phyloP scores from a whole-genome alignment of 35 echinoderm and acorn worm genomes.

The Ophioderma brevispina region DNA sequence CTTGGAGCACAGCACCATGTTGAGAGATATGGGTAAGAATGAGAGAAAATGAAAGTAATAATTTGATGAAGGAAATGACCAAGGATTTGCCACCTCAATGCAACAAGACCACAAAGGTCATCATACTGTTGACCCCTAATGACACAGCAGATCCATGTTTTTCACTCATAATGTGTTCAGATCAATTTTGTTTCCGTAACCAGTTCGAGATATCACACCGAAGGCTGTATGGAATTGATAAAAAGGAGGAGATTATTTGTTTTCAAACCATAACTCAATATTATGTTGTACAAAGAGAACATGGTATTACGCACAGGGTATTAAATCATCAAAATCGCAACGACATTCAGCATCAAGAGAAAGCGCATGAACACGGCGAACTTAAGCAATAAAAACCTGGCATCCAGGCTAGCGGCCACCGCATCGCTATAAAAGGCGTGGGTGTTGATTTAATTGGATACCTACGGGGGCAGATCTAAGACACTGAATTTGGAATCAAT shows the following conservation, averaged over 20 bases:
- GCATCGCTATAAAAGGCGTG: background rate
- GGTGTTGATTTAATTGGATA: constrained; percentile 7
- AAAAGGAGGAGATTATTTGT: background rate
- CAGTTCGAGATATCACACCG: background rate
- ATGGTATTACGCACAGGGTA: background rate
- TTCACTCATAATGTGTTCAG: background rate
- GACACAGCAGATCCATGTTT: background rate
- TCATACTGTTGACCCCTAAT: background rate
- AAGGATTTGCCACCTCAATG: no score
- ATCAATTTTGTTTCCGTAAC: background rate
- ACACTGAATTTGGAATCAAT: constrained; percentile 6
- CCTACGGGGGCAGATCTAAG: background rate
- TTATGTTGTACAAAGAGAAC: background rate
- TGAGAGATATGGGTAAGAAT: no score
- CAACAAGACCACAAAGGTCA: background rate
- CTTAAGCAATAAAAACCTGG: background rate
- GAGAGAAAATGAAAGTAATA: no score
- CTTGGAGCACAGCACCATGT: no score
- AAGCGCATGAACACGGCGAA: background rate
- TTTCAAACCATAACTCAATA: background rate
- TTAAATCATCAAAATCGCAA: background rate
- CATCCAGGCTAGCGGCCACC: background rate
- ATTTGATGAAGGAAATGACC: no score
- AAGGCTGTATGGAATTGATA: background rate
- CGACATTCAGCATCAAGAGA: background rate